Evolutionary conservation across 2,113 vertebrate species (phyloP), one percentile per base, ranked within the genome.

Genomic region (Lycaon pictus): DNA sequence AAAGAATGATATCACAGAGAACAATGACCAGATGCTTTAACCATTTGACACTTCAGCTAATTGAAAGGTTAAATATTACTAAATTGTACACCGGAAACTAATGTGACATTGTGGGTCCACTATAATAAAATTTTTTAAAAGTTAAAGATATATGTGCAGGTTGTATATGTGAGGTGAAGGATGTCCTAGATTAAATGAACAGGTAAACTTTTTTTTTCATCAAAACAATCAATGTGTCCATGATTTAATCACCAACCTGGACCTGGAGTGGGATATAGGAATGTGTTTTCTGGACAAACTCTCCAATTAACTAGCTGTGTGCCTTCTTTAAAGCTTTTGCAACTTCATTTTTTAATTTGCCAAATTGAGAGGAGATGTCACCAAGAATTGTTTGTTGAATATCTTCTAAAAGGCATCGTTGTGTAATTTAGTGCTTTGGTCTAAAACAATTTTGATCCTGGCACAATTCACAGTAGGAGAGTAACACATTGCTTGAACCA

Each of bases 371-470:
- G 27, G 58, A 81, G 5, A 90, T 74, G 25, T 92, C 27, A 83
- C 63, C 79, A 96, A 96, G 43, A 97, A 97, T 60, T 95, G 23
- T 80, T 95, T 96, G 6, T 87, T 86, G 29, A 74, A 17, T 95
- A 58, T 86, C 22, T 86, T 97, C 23, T 86, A 86, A 19, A 72
- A 92, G n/a, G 25, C 20, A 62, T 35, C 65, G 23, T 95, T 94
- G 63, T 69, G 7, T 23, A 67, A 32, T 51, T 87, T 67, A 93
- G 23, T 83, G 7, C 35, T 77, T 77, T 77, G 27, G 25, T 77
- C 25, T 81, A 32, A 85, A 91, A 27, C 48, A 60, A 9, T 89
- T 86, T 93, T 88, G 96, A 37, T 93, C 25, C 32, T 76, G 67
- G 15, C 32, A 43, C 51, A 25, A 25, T 53, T 96, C 63, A 13